These are phyloP conservation scores for Pogona vitticeps DNA, from an alignment of 2,113 vertebrate species.

Conservation along the genomic window DNA sequence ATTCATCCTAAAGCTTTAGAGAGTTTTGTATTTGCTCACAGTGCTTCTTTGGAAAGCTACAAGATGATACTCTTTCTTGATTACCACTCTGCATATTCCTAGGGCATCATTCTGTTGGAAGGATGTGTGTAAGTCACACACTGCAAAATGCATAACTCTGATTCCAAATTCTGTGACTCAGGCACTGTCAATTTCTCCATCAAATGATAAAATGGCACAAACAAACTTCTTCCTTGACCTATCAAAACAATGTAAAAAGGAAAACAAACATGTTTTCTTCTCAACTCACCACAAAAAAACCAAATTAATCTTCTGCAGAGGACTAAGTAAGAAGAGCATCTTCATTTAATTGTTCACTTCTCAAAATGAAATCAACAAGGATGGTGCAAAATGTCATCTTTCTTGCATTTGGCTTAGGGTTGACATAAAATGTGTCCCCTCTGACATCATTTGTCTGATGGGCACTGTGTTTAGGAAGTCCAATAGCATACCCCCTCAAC, in stretches of 20 bases:
- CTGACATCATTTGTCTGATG: too few species aligned
- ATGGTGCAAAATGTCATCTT: constrained; percentile 1
- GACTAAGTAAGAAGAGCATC: not conserved
- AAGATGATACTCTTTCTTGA: not conserved
- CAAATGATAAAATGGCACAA: not conserved
- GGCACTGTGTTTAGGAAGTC: not conserved
- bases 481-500: not conserved
- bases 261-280: not conserved
- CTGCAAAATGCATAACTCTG: not conserved
- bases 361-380: constrained; percentile 3
- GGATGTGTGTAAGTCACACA: not conserved
- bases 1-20: not conserved
- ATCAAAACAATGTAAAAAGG: not conserved
- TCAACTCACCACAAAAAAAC: not conserved
- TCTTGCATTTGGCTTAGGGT: not conserved
- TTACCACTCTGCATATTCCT: not conserved
- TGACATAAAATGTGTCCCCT: not conserved
- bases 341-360: not conserved
- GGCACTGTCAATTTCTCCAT: not conserved
- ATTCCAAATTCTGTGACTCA: not conserved
- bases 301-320: not conserved
- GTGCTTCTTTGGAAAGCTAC: not conserved
- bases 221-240: not conserved
- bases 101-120: not conserved
- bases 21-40: not conserved